A percentile compares a stretch with the other conserved stretches of the same genome.
Evolutionary conservation across 2,797 vertebrate genomes (phyloP).

Genomic region (Xiphophorus birchmanni): DNA sequence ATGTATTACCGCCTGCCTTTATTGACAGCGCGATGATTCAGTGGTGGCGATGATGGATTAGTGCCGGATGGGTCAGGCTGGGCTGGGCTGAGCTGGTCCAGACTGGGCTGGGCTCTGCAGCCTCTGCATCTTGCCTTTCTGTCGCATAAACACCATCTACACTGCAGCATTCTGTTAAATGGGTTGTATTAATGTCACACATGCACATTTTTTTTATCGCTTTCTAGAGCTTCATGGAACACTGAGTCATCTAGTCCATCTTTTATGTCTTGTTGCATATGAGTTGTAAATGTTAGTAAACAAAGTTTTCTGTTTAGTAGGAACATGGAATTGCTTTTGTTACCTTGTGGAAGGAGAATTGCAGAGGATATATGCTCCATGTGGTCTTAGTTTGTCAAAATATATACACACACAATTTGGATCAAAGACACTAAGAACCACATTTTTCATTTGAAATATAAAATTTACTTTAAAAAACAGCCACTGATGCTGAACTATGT

Average conservation of each 20-base stretch:
- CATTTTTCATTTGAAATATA: constrained; percentile 39
- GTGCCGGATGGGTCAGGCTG: constrained; percentile 62
- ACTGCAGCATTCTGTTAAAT: constrained; percentile 59
- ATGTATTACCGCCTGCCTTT: constrained; percentile 81
- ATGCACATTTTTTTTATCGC: constrained; percentile 54
- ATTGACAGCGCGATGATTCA: constrained; percentile 83
- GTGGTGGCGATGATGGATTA: constrained; percentile 81
- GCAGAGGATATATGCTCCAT: constrained; percentile 20
- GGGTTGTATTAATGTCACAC: constrained; percentile 69
- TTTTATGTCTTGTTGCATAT: constrained; percentile 43
- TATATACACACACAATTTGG: constrained; percentile 26
- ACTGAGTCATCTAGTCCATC: constrained; percentile 51
- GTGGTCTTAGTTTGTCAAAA: constrained; percentile 26
- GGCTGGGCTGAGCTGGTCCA: constrained; percentile 45
- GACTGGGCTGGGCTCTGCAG: constrained; percentile 65
- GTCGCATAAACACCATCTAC: constrained; percentile 70
- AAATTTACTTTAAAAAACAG: constrained; percentile 35
- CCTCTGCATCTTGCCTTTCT: constrained; percentile 70
- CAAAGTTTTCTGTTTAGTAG: constrained; percentile 59
- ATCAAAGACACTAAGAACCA: constrained; percentile 18
- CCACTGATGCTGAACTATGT: constrained; percentile 33
- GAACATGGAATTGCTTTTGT: constrained; percentile 33
- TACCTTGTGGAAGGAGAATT: constrained; percentile 32
- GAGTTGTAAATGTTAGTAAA: constrained; percentile 24
- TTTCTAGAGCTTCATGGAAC: constrained; percentile 63